Conservation (phyloP, 2,888 invertebrate species). For the Synanthedon vespiformis region DNA sequence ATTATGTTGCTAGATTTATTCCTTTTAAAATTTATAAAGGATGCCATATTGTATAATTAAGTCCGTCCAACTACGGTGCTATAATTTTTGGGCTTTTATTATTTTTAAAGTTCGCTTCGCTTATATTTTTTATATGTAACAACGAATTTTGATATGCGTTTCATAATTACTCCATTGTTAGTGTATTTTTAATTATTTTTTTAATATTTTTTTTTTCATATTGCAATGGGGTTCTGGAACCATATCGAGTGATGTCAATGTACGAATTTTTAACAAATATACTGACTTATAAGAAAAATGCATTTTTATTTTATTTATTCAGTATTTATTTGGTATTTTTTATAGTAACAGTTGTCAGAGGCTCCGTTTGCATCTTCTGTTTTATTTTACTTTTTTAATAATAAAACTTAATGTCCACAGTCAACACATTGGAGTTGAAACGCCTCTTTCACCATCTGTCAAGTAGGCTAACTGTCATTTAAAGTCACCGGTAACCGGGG, state of each 20-base stretch:
- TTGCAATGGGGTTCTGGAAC: constrained; percentile 69
- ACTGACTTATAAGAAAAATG: constrained; percentile 34
- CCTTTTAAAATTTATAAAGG: constrained; percentile 9
- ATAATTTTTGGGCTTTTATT: constrained; percentile 15
- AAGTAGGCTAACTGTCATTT: too few relatives aligned
- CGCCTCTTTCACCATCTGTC: too few relatives aligned
- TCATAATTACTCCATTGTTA: constrained; percentile 64
- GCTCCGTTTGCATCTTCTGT: too few relatives aligned
- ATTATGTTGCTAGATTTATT: background rate
- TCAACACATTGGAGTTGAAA: too few relatives aligned
- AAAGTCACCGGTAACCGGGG: too few relatives aligned
- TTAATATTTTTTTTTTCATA: constrained; percentile 22
- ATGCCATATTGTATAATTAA: constrained; percentile 52
- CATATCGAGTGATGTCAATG: constrained; percentile 43
- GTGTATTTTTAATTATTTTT: constrained; percentile 23
- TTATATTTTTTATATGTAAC: constrained; percentile 26
- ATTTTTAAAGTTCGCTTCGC: constrained; percentile 5
- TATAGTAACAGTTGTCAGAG: too few relatives aligned
- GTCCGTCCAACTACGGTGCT: constrained; percentile 57
- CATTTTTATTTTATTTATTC: background rate
- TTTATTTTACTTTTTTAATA: too few relatives aligned
- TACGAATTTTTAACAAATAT: constrained; percentile 65
- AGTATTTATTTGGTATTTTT: background rate
- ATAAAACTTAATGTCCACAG: too few relatives aligned
- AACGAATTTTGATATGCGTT: constrained; percentile 59